Percentiles rank a stretch among this genome's conserved stretches.
These are phyloP conservation scores for cattle (Bos taurus) DNA, from an alignment of 2,113 vertebrate species.

Conservation along the genomic window DNA sequence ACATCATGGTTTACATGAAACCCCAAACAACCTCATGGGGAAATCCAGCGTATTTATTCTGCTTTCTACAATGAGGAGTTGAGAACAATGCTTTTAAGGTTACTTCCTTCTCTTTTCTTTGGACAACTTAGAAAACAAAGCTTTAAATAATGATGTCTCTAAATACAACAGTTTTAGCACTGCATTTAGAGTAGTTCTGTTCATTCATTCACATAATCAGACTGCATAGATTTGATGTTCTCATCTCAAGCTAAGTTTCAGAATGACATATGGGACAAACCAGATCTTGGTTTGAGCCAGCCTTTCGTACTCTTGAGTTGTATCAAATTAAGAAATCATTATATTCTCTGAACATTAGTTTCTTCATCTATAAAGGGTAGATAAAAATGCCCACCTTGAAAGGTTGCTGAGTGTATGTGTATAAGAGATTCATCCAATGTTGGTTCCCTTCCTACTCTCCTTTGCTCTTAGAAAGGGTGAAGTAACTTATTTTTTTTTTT, in stretches of 20 bases:
- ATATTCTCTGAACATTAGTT: not conserved
- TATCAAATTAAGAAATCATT: not conserved
- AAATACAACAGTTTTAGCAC: not conserved
- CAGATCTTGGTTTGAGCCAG: not conserved
- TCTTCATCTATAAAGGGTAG: not conserved
- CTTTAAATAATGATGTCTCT: not conserved
- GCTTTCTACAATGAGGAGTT: not conserved
- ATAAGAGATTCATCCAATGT: not conserved
- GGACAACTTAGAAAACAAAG: not conserved
- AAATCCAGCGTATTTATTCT: not conserved
- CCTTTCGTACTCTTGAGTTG: not conserved
- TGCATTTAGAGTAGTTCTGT: not conserved
- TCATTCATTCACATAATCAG: not conserved
- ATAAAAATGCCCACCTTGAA: not conserved
- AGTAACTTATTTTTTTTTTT: not conserved
- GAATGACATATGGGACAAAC: not conserved
- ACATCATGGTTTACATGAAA: not conserved
- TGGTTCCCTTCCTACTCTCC: not conserved
- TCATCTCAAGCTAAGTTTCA: not conserved
- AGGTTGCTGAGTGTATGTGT: not conserved
- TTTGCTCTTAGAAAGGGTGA: not conserved
- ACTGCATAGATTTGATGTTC: not conserved
- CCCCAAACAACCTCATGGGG: not conserved
- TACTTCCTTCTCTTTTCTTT: not conserved
- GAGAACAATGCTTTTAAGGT: not conserved